Base-by-base conservation (phyloP, 2,888 invertebrate species). In the Sipunculus nudus region DNA sequence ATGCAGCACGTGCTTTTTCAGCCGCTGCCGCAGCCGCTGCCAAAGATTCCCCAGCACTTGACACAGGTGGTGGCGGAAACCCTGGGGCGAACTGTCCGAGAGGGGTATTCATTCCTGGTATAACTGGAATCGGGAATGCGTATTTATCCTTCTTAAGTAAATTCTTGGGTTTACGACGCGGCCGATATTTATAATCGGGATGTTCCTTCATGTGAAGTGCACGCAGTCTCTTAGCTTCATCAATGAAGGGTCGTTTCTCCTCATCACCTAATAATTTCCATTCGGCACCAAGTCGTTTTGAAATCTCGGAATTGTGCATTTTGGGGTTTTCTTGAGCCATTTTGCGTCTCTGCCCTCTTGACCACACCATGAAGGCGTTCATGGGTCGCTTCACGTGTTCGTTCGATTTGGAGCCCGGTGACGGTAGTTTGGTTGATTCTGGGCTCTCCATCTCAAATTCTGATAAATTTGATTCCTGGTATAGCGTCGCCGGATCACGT, bases 301-400 rank as follows among this genome's bases (percentile, higher is more conserved):
- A 94, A 78, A 98, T 98, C 86, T 98, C 97, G 0, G 95, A 95
- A 78, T 97, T 97, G 85, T 97, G 97, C 96, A 97, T 97, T 87
- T 97, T 97, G 0, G 97, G 97, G 81, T 97, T 96, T 76, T 97
- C 96, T 65, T 95, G 96, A 0, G 98, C 98, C 96, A 98, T 98
- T 86, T 98, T 97, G 78, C 97, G 88, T 54, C 98, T 88, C 82
- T 98, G 97, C 0, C 97, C 98, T 8, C 97, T 88, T 39, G 96
- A 96, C 98, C 98, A 98, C 67, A 98, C 98, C 98, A 99, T 99
- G 84, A 98, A 99, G 13, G 98, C 98, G 85, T 98, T 98, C 98
- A 98, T 98, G 10, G 98, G 98, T 75, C 98, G 88, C 84, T 97
- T 97, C 19, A 97, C 96, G 29, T 96, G 94, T 53, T 80, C 89